Percentiles rank a stretch among this genome's conserved stretches.
These are phyloP conservation scores for Hippoglossus hippoglossus DNA, from an alignment of 2,797 vertebrate genomes.

Conservation along the genomic window DNA sequence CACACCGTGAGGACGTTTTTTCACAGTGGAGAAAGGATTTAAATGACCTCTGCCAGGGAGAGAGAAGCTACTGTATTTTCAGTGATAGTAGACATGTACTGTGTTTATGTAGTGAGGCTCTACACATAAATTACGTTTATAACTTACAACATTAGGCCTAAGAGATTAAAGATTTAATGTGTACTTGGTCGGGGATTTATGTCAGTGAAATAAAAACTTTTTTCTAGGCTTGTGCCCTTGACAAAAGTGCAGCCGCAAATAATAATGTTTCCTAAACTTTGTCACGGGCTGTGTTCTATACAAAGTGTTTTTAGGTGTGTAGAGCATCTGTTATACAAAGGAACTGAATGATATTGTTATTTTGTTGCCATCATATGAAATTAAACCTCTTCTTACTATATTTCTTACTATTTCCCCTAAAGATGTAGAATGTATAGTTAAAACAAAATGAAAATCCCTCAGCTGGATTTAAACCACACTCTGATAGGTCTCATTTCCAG, in stretches of 20 bases:
- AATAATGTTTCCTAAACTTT: not conserved
- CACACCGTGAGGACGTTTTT: not conserved
- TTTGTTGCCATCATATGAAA: not conserved
- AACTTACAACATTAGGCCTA: not conserved
- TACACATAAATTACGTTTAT: slow-evolving; percentile 12
- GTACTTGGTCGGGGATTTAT: not conserved
- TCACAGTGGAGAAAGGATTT: slow-evolving; percentile 8
- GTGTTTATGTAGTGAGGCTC: not conserved
- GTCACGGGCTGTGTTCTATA: no score
- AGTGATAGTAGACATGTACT: not conserved
- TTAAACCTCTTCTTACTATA: not conserved
- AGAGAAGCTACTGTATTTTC: not conserved
- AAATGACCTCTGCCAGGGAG: slow-evolving; percentile 5
- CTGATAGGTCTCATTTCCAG: slow-evolving; percentile 22
- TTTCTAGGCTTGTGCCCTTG: not conserved
- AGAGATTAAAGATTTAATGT: not conserved
- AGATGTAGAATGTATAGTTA: not conserved
- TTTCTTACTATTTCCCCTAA: slow-evolving; percentile 8
- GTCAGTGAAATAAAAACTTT: not conserved
- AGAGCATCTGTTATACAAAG: no score
- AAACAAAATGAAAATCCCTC: slow-evolving; percentile 25
- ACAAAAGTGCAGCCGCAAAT: not conserved
- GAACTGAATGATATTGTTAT: no score
- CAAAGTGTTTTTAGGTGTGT: no score
- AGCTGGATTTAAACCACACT: slow-evolving; percentile 34